phyloP scores from a whole-genome alignment of 2,888 invertebrate genomes.

The Macaria liturata region DNA sequence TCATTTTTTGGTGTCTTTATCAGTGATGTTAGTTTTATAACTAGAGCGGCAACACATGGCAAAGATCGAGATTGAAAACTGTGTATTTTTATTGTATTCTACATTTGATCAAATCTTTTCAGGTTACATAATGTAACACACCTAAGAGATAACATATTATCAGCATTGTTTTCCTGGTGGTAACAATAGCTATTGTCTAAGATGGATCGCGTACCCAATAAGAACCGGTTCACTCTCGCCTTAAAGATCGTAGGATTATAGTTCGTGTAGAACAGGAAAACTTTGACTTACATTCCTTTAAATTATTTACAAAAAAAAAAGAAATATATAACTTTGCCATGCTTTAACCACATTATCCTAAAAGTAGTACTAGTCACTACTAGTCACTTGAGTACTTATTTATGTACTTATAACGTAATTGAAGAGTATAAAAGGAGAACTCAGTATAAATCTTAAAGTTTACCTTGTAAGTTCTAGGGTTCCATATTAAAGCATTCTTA shows the following conservation, averaged over 20 bases:
- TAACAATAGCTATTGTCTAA: no score
- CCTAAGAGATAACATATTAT: no score
- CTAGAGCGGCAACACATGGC: constrained; percentile 21
- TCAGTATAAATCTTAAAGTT: constrained; percentile 34
- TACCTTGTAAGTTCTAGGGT: constrained; percentile 41
- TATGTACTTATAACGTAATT: constrained; percentile 25
- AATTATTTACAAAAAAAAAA: no score
- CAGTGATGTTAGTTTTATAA: constrained; percentile 13
- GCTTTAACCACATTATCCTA: constrained; percentile 6
- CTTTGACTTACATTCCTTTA: no score
- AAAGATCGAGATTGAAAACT: neutral
- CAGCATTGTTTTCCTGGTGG: no score
- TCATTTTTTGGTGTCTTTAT: constrained; percentile 66
- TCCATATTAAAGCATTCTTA: constrained; percentile 47
- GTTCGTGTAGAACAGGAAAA: no score
- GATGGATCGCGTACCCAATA: no score
- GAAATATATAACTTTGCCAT: constrained; percentile 1
- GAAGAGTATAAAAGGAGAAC: constrained; percentile 40
- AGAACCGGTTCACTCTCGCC: no score
- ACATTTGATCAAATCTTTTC: no score
- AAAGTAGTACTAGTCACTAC: neutral
- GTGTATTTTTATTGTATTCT: neutral
- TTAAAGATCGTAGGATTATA: no score
- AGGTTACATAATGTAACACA: no score
- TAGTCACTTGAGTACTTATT: constrained; percentile 26